Percentiles rank a stretch among this genome's conserved stretches.
These are phyloP conservation scores for Dissostichus mawsoni DNA, from an alignment of 2,113 vertebrate genomes.

Conservation along the genomic window DNA sequence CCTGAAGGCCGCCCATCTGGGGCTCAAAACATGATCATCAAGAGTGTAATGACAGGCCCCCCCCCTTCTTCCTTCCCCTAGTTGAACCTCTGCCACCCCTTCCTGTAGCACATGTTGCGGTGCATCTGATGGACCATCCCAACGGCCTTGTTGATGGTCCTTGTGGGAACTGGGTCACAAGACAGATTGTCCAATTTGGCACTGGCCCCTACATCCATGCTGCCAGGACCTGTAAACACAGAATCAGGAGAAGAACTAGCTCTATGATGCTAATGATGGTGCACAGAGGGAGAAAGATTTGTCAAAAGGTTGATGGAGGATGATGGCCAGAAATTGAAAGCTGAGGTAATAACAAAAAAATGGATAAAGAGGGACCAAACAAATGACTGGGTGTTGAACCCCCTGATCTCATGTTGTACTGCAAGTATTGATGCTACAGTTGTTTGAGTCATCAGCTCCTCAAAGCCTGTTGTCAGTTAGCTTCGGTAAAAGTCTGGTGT, in stretches of 20 bases:
- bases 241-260: neutral
- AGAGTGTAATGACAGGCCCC: slow-evolving; percentile 11
- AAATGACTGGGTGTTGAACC: slow-evolving; percentile 13
- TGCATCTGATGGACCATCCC: slow-evolving; percentile 68
- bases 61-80: slow-evolving; percentile 21
- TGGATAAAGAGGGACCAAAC: slow-evolving; percentile 18
- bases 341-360: neutral
- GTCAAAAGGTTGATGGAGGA: neutral
- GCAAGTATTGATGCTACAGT: slow-evolving; percentile 1
- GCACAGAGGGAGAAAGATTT: neutral
- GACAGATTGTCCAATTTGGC: slow-evolving; percentile 46
- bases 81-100: slow-evolving; percentile 57
- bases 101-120: slow-evolving; percentile 55
- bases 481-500: slow-evolving; percentile 11
- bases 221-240: slow-evolving; percentile 47
- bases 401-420: slow-evolving; percentile 18
- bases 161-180: slow-evolving; percentile 71
- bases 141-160: slow-evolving; percentile 43
- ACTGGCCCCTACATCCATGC: slow-evolving; percentile 12
- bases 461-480: slow-evolving; percentile 27
- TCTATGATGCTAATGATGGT: neutral
- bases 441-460: slow-evolving; percentile 12
- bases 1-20: slow-evolving; percentile 29
- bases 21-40: slow-evolving; percentile 34
- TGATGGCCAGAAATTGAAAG: neutral